phyloP scores from a whole-genome alignment of 1,140 invertebrate genomes.

The Akabosia matsudoensis region DNA sequence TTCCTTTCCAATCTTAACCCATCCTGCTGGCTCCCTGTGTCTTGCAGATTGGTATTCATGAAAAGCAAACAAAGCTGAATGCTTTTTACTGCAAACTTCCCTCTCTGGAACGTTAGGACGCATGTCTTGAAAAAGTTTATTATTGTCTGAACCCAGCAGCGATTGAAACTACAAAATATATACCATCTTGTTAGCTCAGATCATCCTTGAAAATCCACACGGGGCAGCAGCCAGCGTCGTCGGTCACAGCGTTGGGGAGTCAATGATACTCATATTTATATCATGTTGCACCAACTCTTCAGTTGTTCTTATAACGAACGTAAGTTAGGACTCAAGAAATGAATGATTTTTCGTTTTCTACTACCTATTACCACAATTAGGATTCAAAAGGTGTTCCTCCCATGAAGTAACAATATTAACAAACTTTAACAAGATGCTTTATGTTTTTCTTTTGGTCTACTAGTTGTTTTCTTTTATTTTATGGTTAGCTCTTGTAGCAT shows the following conservation, averaged over 20 bases:
- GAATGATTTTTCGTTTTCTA: neutral
- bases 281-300: no score
- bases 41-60: neutral
- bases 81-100: no score
- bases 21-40: neutral
- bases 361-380: slow-evolving; percentile 8
- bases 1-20: neutral
- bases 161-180: no score
- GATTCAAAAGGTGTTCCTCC: neutral
- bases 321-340: no score
- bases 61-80: neutral
- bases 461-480: neutral
- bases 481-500: neutral
- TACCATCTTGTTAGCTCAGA: no score
- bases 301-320: no score
- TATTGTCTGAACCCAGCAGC: no score
- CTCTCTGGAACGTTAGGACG: no score
- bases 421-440: slow-evolving; percentile 19
- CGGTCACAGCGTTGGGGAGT: no score
- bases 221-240: no score
- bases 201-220: no score
- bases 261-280: neutral
- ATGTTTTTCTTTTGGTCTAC: neutral
- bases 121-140: no score
- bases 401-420: slow-evolving; percentile 16